phyloP scores from a whole-genome alignment of 1,140 invertebrate species.

The Pseudomyrmex pallidus region DNA sequence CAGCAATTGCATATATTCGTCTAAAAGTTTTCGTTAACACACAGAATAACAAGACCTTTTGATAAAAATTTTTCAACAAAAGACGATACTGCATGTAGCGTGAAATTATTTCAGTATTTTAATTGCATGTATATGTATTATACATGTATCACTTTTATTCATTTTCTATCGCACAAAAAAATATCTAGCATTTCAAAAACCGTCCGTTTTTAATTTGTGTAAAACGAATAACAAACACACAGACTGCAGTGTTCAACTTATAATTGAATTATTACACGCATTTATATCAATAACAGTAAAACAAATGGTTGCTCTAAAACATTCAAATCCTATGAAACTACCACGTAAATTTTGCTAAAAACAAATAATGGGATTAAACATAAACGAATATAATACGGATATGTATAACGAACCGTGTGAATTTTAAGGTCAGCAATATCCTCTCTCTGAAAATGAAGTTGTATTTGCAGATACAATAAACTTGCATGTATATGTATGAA shows the following conservation, averaged over 20 bases:
- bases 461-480: background rate
- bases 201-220: conserved; percentile 4
- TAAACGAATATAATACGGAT: too few relatives aligned
- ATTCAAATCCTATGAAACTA: background rate
- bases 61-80: conserved; percentile 31
- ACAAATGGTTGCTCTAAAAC: background rate
- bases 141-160: background rate
- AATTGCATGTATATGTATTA: conserved; percentile 7
- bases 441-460: conserved; percentile 16
- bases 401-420: background rate
- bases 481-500: background rate
- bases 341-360: background rate
- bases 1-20: conserved; percentile 5
- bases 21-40: background rate
- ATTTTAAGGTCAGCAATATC: background rate
- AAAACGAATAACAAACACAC: background rate
- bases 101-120: background rate
- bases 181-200: conserved; percentile 33
- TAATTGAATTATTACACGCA: conserved; percentile 2
- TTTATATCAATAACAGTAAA: background rate
- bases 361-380: background rate
- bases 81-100: background rate
- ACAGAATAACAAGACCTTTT: background rate
- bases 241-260: background rate
- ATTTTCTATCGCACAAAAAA: conserved; percentile 2